These are phyloP conservation scores for Crotalus horridus DNA, from an alignment of 2,113 vertebrate genomes.

Conservation along the genomic window DNA sequence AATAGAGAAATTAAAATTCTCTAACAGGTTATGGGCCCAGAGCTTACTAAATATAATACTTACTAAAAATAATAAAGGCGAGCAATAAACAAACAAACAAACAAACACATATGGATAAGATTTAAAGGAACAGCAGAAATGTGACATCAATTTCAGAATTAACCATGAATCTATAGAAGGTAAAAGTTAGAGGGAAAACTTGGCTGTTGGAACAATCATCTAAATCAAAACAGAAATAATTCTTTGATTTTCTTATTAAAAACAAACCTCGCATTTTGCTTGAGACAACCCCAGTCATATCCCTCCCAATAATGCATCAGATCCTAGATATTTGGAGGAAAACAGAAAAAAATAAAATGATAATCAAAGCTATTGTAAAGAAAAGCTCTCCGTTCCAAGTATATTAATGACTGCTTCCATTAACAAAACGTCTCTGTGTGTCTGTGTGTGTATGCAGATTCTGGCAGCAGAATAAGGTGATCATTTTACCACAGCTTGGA, in stretches of 20 bases:
- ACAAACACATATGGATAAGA: too few relatives aligned
- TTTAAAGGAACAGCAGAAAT: background rate
- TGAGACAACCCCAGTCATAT: background rate
- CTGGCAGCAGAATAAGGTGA: conserved; percentile 28
- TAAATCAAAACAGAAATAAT: background rate
- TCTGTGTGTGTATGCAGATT: conserved; percentile 15
- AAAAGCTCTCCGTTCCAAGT: background rate
- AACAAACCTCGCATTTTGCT: background rate
- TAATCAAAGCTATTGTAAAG: conserved; percentile 33
- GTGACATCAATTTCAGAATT: background rate
- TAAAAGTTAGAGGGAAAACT: background rate
- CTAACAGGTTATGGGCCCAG: too few relatives aligned
- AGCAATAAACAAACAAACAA: too few relatives aligned
- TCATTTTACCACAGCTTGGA: conserved; percentile 38
- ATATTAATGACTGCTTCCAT: conserved; percentile 33
- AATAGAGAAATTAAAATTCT: too few relatives aligned
- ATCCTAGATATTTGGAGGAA: background rate
- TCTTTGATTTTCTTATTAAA: background rate
- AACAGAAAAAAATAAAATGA: background rate
- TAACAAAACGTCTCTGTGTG: conserved; percentile 23
- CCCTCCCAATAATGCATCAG: background rate
- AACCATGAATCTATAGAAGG: background rate
- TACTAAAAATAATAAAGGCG: too few relatives aligned
- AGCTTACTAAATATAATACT: too few relatives aligned
- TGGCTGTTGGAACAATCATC: background rate